Conservation (phyloP, 2,113 vertebrate species). For the Hucho hucho region DNA sequence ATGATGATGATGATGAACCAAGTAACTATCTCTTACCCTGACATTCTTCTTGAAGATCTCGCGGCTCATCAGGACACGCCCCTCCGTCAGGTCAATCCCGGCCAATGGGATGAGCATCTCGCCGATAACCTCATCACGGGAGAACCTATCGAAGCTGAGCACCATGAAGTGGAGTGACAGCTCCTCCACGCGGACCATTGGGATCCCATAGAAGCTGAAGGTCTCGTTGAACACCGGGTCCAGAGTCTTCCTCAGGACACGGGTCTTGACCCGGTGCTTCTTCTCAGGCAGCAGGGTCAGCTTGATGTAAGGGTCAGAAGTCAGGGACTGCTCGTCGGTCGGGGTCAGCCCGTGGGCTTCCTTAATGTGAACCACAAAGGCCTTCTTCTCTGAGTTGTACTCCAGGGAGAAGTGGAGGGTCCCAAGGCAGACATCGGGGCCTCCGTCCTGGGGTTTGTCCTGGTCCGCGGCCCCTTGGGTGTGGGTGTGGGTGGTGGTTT, state of each 20-base stretch:
- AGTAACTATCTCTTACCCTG: constrained; percentile 78
- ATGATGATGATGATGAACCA: too few species aligned
- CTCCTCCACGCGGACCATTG: constrained; percentile 85
- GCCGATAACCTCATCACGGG: constrained; percentile 94
- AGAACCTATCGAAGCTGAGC: constrained; percentile 96
- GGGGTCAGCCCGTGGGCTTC: constrained; percentile 90
- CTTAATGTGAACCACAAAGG: constrained; percentile 95
- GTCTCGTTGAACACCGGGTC: constrained; percentile 98
- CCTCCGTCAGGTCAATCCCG: constrained; percentile 86
- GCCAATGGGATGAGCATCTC: constrained; percentile 90
- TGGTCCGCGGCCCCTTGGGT: constrained; percentile 42
- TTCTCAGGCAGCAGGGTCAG: constrained; percentile 96
- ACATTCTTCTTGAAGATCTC: constrained; percentile 95
- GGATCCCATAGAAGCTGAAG: constrained; percentile 95
- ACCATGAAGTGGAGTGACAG: constrained; percentile 91
- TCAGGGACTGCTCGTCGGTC: constrained; percentile 96
- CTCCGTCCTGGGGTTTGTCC: constrained; percentile 62
- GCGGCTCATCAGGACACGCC: constrained; percentile 89
- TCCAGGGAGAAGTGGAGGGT: constrained; percentile 93
- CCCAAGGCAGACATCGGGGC: constrained; percentile 78
- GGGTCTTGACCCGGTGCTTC: constrained; percentile 97
- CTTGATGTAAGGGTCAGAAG: constrained; percentile 98
- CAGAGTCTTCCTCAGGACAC: constrained; percentile 94
- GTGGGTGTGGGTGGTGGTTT: constrained; percentile 73
- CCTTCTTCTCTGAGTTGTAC: constrained; percentile 95